A percentile compares a stretch with the other conserved stretches of the same genome.
phyloP scores from a whole-genome alignment of 1,140 invertebrate species.

The Eurosta solidaginis region DNA sequence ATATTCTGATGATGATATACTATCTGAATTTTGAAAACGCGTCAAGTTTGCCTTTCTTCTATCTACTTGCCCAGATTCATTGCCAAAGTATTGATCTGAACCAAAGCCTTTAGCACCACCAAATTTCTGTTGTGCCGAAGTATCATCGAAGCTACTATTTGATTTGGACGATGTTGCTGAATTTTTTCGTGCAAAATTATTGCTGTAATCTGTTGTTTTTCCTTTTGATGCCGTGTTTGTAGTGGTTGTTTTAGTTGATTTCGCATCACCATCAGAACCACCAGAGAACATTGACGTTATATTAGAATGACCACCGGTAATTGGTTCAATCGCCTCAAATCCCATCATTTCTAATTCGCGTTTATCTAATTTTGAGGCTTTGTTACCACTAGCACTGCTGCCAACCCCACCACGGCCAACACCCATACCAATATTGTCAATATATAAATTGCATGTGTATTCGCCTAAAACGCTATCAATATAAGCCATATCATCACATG shows the following conservation, averaged over 20 bases:
- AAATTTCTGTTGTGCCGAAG: conserved; percentile 90
- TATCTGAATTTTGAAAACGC: conserved; percentile 86
- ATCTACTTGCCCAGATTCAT: conserved; percentile 62
- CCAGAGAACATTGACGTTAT: conserved; percentile 55
- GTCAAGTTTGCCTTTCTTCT: conserved; percentile 48
- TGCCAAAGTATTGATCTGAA: conserved; percentile 93
- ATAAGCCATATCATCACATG: conserved; percentile 41
- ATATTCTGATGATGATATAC: conserved; percentile 95
- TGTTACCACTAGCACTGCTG: conserved; percentile 27
- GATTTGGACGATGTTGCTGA: not conserved
- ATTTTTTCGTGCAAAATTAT: not conserved
- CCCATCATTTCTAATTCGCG: conserved; percentile 53
- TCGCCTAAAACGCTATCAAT: conserved; percentile 60
- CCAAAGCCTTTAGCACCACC: conserved; percentile 96
- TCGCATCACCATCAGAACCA: not conserved
- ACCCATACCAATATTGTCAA: conserved; percentile 30
- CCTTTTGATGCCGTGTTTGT: not conserved
- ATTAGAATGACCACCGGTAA: conserved; percentile 50
- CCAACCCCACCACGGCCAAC: too few species aligned
- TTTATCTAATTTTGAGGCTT: conserved; percentile 48
- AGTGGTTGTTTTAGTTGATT: not conserved
- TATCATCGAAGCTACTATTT: conserved; percentile 34
- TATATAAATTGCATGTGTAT: conserved; percentile 51
- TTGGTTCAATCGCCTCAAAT: conserved; percentile 57
- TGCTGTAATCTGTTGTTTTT: not conserved